phyloP scores from a whole-genome alignment of 2,797 vertebrate species.

The Sternarchorhynchus goeldii region DNA sequence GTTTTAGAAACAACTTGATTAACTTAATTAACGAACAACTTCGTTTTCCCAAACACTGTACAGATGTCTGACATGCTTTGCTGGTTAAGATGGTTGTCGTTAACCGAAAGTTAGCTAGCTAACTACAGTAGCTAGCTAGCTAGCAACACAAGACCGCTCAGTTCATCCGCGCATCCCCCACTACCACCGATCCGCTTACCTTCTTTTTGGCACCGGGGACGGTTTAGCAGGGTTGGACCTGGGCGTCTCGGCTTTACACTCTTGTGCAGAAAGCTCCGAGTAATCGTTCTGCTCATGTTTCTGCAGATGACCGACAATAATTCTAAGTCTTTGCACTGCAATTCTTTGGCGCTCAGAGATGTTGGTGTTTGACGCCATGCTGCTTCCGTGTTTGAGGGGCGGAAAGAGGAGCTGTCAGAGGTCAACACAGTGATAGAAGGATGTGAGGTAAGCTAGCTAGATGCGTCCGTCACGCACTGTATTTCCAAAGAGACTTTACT shows the following conservation, averaged over 20 bases:
- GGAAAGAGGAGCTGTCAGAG: conserved; percentile 62
- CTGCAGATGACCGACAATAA: conserved; percentile 75
- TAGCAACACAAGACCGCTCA: conserved; percentile 8
- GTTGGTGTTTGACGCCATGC: conserved; percentile 79
- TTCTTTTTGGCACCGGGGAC: conserved; percentile 74
- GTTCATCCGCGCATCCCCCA: conserved; percentile 57
- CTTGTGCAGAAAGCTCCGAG: conserved; percentile 59
- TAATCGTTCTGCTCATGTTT: conserved; percentile 50
- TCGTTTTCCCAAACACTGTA: too few relatives aligned
- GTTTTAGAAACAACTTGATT: too few relatives aligned
- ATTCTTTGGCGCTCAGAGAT: conserved; percentile 68
- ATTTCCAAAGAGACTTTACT: background rate
- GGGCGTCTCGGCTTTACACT: conserved; percentile 70
- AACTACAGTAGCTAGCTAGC: conserved; percentile 29
- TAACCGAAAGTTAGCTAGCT: background rate
- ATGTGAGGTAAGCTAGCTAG: background rate
- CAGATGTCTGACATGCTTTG: too few relatives aligned
- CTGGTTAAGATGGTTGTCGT: background rate
- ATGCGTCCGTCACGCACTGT: conserved; percentile 3
- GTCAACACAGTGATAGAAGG: conserved; percentile 50
- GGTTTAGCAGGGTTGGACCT: conserved; percentile 50
- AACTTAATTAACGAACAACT: too few relatives aligned
- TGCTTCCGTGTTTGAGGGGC: conserved; percentile 79
- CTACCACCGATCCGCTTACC: conserved; percentile 63
- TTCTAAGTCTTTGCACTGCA: conserved; percentile 75